Percentiles rank a stretch among this genome's conserved stretches.
phyloP scores from a whole-genome alignment of 2,113 vertebrate species.

The Charina bottae region DNA sequence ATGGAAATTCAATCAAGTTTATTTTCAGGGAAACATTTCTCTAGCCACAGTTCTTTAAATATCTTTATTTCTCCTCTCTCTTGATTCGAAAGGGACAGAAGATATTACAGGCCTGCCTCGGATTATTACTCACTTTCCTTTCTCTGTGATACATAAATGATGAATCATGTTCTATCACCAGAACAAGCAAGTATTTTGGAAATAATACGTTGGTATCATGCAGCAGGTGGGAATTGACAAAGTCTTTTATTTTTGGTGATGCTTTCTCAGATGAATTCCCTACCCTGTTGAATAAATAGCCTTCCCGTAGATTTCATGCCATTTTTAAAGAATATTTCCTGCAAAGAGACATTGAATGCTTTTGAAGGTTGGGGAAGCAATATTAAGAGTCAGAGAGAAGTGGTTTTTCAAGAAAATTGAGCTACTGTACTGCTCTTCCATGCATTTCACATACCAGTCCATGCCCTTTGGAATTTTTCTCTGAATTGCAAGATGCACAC shows the following conservation, averaged over 20 bases:
- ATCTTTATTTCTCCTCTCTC: slow-evolving; percentile 34
- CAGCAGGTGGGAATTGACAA: slow-evolving; percentile 20
- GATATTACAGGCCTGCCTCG: slow-evolving; percentile 44
- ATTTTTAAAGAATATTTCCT: not conserved
- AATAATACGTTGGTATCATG: slow-evolving; percentile 19
- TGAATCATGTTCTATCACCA: slow-evolving; percentile 58
- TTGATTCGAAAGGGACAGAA: slow-evolving; percentile 47
- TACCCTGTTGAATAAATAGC: slow-evolving; percentile 10
- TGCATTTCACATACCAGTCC: not conserved
- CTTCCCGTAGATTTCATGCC: not conserved
- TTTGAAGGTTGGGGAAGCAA: not conserved
- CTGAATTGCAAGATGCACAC: not conserved
- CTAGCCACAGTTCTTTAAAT: not conserved
- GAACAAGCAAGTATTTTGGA: slow-evolving; percentile 58
- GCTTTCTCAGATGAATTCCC: slow-evolving; percentile 26
- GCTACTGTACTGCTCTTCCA: not conserved
- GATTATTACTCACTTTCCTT: slow-evolving; percentile 60
- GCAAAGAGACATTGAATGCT: fast-evolving
- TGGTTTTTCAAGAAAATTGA: not conserved
- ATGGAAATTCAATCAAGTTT: not conserved
- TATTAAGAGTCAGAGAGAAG: not conserved
- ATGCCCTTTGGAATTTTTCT: not conserved
- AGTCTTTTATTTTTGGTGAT: slow-evolving; percentile 33
- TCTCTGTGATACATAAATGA: slow-evolving; percentile 48
- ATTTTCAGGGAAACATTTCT: not conserved